Conservation (phyloP, 2,797 vertebrate genomes). For the Chelon labrosus region DNA sequence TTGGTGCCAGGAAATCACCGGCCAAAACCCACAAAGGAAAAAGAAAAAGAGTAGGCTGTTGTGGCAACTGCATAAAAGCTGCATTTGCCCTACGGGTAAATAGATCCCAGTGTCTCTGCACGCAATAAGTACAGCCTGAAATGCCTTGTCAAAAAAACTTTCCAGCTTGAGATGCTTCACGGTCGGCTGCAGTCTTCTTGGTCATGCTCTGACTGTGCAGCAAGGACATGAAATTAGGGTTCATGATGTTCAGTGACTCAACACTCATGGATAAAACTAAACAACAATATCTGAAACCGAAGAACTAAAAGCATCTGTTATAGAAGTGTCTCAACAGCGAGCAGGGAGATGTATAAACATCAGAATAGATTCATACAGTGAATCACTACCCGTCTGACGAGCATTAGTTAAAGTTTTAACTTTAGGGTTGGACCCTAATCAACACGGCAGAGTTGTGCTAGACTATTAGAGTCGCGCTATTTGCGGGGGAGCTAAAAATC, state of each 20-base stretch:
- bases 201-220: slow-evolving; percentile 22
- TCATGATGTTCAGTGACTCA: background rate
- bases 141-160: background rate
- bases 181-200: slow-evolving; percentile 11
- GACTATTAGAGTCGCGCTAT: slow-evolving; percentile 30
- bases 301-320: background rate
- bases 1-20: background rate
- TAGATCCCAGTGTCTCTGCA: background rate
- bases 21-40: background rate
- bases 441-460: slow-evolving; percentile 28
- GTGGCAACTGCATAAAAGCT: background rate
- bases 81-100: background rate
- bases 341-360: background rate
- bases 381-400: slow-evolving; percentile 20
- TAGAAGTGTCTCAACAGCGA: background rate
- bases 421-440: slow-evolving; percentile 46
- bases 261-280: background rate
- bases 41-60: background rate
- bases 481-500: slow-evolving; percentile 57
- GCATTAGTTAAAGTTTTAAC: slow-evolving; percentile 24
- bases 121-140: background rate
- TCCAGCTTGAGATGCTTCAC: background rate
- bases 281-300: slow-evolving; percentile 9
- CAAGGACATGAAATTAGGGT: slow-evolving; percentile 5
- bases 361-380: background rate